Evolutionary conservation across 2,113 vertebrate genomes (phyloP).

Genomic region (human): GRCh38 chr2:27159001-27159500

Average conservation of each 20-base stretch:
- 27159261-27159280: neutral
- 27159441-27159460: neutral
- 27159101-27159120: conserved; percentile 14
- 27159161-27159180: conserved; percentile 90
- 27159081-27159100: neutral
- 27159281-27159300: neutral
- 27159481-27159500: neutral
- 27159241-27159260: neutral
- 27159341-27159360: neutral
- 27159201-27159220: conserved; percentile 88
- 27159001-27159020: neutral
- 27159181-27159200: conserved; percentile 90
- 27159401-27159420: neutral
- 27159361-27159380: neutral
- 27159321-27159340: neutral
- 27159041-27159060: neutral
- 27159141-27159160: conserved; percentile 87
- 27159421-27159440: neutral
- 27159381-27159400: neutral
- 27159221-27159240: conserved; percentile 86
- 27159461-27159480: no score
- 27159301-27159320: neutral
- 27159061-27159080: neutral
- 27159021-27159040: neutral
- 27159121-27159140: conserved; percentile 83